A percentile compares a stretch with the other conserved stretches of the same genome.
Conservation (phyloP, 1,140 invertebrate species). For the Heliconius nattereri region DNA sequence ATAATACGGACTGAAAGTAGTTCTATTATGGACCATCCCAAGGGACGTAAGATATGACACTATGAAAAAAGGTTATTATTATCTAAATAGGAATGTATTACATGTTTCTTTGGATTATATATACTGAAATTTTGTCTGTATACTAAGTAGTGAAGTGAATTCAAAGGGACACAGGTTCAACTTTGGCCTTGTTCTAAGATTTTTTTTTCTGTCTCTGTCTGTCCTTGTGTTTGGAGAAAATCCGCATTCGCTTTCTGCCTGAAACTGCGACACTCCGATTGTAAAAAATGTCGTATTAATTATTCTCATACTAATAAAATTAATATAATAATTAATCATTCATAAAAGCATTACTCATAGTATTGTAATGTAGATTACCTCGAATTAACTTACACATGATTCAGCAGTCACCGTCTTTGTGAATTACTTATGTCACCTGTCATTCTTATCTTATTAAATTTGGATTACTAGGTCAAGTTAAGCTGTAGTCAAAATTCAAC, state of each 20-base stretch:
- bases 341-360: background rate
- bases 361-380: conserved; percentile 5
- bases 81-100: background rate
- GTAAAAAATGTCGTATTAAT: too few relatives aligned
- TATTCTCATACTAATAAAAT: too few relatives aligned
- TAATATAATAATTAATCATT: background rate
- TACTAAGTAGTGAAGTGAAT: too few relatives aligned
- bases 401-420: background rate
- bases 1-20: background rate
- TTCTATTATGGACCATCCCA: conserved; percentile 1
- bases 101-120: conserved; percentile 1
- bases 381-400: background rate
- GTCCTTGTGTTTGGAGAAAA: too few relatives aligned
- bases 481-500: background rate
- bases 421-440: conserved; percentile 12
- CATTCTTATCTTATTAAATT: conserved; percentile 12
- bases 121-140: too few relatives aligned
- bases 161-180: too few relatives aligned
- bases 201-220: too few relatives aligned
- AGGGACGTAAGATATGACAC: background rate
- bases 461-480: conserved; percentile 10
- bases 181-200: too few relatives aligned
- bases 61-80: background rate
- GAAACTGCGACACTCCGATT: too few relatives aligned
- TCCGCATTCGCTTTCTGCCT: too few relatives aligned